Evolutionary conservation across 2,113 vertebrate species (phyloP), one percentile per base, ranked within the genome.

Genomic region (Pelobates fuscus): DNA sequence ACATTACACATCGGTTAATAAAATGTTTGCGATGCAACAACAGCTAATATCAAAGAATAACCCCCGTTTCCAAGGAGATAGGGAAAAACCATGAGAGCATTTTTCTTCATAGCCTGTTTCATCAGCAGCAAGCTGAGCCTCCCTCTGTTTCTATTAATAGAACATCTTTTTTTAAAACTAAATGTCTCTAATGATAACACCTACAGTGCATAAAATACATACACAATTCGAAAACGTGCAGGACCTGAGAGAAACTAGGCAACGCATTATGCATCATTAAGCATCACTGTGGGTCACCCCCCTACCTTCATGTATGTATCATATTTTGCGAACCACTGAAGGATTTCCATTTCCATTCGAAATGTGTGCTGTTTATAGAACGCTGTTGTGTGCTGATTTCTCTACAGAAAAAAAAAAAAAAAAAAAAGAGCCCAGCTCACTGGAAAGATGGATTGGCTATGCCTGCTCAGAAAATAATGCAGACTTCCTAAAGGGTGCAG

Each of bases 1-100:
- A n/a, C n/a, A n/a, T n/a, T n/a, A n/a, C n/a, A n/a, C n/a, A n/a
- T 41, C 7, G 49, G 64, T 29, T 49, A 24, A 26, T 60, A 49
- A 67, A 64, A 77, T 0, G 0, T 24, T 69, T 8, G 67, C 11
- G 20, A 54, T 52, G 71, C 7, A 73, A 58, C 18, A 52, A 54
- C 61, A 78, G 44, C 0, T 44, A 58, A 80, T 71, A 81, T 54
- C 78, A 77, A 80, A 29, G 57, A 30, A 77, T 68, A 65, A 6
- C 41, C 60, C 58, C 61, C 72, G 77, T 85, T 88, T 77, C 80
- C 77, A 78, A 78, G 78, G 81, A 86, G 80, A 89, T 78, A 37
- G n/a, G 66, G 29, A 79, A 29, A 70, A 84, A 59, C 61, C 20
- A 71, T 73, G 14, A 80, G 81, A 70, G 0, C 0, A 41, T 71